Base-by-base conservation (phyloP, 2,888 invertebrate species). In the Leucophora obtusa region DNA sequence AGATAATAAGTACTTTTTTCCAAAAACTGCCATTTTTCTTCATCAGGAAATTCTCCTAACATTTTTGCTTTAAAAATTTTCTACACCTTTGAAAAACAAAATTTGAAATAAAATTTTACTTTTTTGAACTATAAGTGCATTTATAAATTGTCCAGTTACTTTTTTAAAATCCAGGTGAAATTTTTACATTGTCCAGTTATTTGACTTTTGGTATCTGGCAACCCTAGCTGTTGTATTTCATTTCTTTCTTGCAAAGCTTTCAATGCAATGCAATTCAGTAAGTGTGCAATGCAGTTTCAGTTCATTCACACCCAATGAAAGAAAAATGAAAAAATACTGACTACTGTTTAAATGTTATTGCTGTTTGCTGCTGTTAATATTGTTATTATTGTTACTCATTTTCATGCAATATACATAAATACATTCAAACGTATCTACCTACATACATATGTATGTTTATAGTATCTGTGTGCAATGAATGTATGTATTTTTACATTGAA, bases 231-330 rank as follows among this genome's bases (percentile, higher is more conserved):
- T 71, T 65, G 59, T 68, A 35, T 60, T 71, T 71, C 21, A 66
- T 71, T 71, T 77, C 68, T 77, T 77, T 65, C 71, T 63, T 62
- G 66, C 62, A 80, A 74, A 66, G 69, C 73, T 77, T 71, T 47
- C 28, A 47, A 77, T 66, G 62, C 69, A 77, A 63, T 71, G 51
- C 54, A 72, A 62, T 68, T 72, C 68, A 73, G 58, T 69, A 51
- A 73, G 73, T 73, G 66, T 78, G 72, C 58, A 78, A 68, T 73
- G 50, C 65, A 70, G 59, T 63, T 75, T 79, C 70, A 79, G 79
- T 79, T 79, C 79, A 79, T 79, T 79, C 74, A 81, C 80, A 81
- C 80, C 76, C 76, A 76, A 65, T 59, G 58, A 76, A 77, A 80
- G 51, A 72, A 72, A 66, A 62, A 33, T 35, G 35, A 63, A 69